Evolutionary conservation across 2,888 invertebrate species (phyloP).

Genomic region (Argyra leucocephala): DNA sequence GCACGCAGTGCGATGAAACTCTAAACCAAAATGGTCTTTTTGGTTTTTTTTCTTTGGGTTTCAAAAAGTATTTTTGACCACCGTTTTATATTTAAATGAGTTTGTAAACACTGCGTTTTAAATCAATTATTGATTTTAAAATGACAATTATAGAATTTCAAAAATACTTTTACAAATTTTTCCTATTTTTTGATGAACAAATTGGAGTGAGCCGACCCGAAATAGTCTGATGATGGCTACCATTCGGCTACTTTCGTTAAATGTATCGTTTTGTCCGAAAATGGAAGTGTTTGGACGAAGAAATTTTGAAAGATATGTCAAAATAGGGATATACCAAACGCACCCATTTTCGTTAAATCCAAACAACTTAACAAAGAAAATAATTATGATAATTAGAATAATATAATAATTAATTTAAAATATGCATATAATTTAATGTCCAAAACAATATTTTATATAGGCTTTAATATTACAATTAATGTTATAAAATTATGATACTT

Average conservation of each 20-base stretch:
- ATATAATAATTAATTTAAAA: too few relatives aligned
- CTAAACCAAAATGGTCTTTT: slow-evolving; percentile 4
- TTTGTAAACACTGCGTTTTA: not conserved
- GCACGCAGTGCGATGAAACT: slow-evolving; percentile 6
- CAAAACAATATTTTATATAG: too few relatives aligned
- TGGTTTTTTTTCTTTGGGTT: slow-evolving; percentile 3
- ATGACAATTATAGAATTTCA: not conserved
- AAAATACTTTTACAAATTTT: slow-evolving; percentile 1
- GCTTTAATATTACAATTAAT: too few relatives aligned
- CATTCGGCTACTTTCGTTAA: slow-evolving; percentile 6
- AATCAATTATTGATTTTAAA: not conserved
- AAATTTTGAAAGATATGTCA: not conserved
- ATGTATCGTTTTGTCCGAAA: not conserved
- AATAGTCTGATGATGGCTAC: slow-evolving; percentile 4
- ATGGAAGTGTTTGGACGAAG: slow-evolving; percentile 1
- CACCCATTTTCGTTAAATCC: not conserved
- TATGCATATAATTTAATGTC: too few relatives aligned
- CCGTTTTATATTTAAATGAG: not conserved
- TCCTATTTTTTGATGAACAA: slow-evolving; percentile 3
- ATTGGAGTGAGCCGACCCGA: slow-evolving; percentile 6
- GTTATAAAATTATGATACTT: too few relatives aligned
- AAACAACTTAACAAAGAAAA: not conserved
- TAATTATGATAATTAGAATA: too few relatives aligned
- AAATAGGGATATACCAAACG: not conserved
- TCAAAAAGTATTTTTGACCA: not conserved